A percentile compares a stretch with the other conserved stretches of the same genome.
Evolutionary conservation across 2,797 vertebrate genomes (phyloP).

Genomic region (Synanceia verrucosa): DNA sequence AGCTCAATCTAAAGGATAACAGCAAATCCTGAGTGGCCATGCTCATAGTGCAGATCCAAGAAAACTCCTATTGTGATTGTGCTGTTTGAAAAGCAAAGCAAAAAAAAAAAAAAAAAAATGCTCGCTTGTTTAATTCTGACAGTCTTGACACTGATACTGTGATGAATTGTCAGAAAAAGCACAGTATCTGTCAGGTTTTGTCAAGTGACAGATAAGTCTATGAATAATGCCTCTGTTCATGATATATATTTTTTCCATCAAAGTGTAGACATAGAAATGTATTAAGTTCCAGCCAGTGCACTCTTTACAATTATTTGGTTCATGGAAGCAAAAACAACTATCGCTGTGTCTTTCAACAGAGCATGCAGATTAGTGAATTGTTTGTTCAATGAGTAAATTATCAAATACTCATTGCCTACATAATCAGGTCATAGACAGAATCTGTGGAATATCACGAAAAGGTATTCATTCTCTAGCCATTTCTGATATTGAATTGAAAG

Average conservation of each 20-base stretch:
- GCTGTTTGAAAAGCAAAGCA: neutral
- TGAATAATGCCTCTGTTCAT: constrained; percentile 23
- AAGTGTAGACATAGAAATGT: constrained; percentile 35
- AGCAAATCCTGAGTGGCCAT: constrained; percentile 6
- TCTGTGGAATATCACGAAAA: neutral
- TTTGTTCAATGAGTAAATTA: constrained; percentile 23
- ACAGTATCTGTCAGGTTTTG: constrained; percentile 12
- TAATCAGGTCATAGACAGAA: neutral
- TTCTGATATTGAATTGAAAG: constrained; percentile 2
- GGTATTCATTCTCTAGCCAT: neutral
- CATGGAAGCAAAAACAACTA: constrained; percentile 17
- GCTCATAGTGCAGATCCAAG: neutral
- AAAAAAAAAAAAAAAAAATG: neutral
- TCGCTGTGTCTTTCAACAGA: constrained; percentile 18
- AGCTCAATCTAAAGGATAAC: constrained; percentile 11
- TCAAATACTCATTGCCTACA: neutral
- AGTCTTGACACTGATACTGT: constrained; percentile 2
- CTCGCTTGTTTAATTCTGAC: neutral
- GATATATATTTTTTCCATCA: constrained; percentile 6
- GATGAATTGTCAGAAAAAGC: constrained; percentile 14
- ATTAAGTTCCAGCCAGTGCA: constrained; percentile 19
- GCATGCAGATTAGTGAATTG: constrained; percentile 22
- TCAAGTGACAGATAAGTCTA: constrained; percentile 13
- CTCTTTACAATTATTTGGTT: constrained; percentile 29
- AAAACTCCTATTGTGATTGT: neutral